These are phyloP conservation scores for Heterodera filipjevi DNA, from an alignment of 2,888 invertebrate species.

Conservation along the genomic window DNA sequence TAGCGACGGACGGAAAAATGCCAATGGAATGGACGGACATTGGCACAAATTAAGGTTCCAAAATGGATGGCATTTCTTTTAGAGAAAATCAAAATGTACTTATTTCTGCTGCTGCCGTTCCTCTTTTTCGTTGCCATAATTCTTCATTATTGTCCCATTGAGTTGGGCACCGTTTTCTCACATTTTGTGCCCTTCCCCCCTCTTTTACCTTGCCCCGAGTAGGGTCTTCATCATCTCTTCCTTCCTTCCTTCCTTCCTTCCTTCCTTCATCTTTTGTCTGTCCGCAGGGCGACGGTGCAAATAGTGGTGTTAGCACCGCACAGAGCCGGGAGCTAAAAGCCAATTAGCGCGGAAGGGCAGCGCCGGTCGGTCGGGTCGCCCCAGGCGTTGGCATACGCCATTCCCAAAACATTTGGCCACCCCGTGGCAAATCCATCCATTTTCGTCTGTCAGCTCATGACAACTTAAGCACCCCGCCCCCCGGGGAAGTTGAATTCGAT, in stretches of 20 bases:
- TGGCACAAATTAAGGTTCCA: too few species aligned
- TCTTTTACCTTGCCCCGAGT: too few species aligned
- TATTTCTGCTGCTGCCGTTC: too few species aligned
- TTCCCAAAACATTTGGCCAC: constrained; percentile 9
- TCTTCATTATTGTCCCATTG: too few species aligned
- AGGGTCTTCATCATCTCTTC: too few species aligned
- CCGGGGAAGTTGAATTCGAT: background rate
- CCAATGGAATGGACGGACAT: too few species aligned
- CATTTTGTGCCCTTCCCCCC: too few species aligned
- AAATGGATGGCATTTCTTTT: too few species aligned
- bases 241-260: background rate
- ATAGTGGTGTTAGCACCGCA: background rate
- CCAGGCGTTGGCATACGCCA: background rate
- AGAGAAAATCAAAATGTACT: too few species aligned
- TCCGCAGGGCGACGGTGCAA: background rate
- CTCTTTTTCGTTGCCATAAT: too few species aligned
- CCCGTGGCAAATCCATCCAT: background rate
- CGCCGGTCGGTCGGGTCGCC: background rate
- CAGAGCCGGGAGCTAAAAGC: background rate
- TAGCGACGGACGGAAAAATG: too few species aligned
- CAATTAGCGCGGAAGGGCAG: constrained; percentile 9
- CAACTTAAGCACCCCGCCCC: background rate
- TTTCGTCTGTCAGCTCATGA: background rate
- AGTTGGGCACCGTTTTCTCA: too few species aligned
- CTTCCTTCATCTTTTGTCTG: background rate